Percentiles rank a stretch among this genome's conserved stretches.
These are phyloP conservation scores for Acronicta leporina DNA, from an alignment of 2,888 invertebrate genomes.

Conservation along the genomic window DNA sequence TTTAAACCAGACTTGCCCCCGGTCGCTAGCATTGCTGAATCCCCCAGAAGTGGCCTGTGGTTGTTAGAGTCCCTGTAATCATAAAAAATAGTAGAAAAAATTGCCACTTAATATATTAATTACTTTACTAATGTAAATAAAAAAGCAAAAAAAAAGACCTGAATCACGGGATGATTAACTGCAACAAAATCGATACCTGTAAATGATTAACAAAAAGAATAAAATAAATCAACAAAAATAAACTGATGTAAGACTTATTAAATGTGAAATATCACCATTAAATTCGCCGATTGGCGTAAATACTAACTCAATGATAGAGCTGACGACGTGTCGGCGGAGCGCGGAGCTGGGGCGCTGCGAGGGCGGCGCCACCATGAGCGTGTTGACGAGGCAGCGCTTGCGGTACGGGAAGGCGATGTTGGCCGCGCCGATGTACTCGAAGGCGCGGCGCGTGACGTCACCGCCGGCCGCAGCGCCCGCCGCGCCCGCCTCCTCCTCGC, in stretches of 20 bases:
- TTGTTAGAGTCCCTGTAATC: conserved; percentile 96
- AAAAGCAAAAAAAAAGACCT: conserved; percentile 44
- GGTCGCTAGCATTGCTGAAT: conserved; percentile 97
- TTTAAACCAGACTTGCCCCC: conserved; percentile 93
- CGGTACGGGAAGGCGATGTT: conserved; percentile 90
- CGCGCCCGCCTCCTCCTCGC: conserved; percentile 90
- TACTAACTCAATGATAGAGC: conserved; percentile 95
- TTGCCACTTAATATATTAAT: background rate
- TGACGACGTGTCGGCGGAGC: conserved; percentile 94
- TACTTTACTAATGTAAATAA: background rate
- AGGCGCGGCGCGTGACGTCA: conserved; percentile 77
- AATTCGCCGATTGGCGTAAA: background rate
- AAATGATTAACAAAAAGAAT: conserved; percentile 34
- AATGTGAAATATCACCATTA: too few relatives aligned
- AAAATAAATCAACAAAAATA: conserved; percentile 15
- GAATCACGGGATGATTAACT: conserved; percentile 39
- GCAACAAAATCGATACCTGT: conserved; percentile 44
- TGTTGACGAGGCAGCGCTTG: conserved; percentile 95
- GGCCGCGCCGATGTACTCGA: conserved; percentile 80
- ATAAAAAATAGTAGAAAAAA: background rate
- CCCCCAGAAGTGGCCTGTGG: conserved; percentile 95
- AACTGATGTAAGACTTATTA: background rate
- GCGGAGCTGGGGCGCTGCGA: conserved; percentile 94
- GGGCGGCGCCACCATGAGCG: conserved; percentile 94
- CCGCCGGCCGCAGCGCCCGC: conserved; percentile 53